Evolutionary conservation across 2,888 invertebrate species (phyloP).

Genomic region (Plutella xylostella): DNA sequence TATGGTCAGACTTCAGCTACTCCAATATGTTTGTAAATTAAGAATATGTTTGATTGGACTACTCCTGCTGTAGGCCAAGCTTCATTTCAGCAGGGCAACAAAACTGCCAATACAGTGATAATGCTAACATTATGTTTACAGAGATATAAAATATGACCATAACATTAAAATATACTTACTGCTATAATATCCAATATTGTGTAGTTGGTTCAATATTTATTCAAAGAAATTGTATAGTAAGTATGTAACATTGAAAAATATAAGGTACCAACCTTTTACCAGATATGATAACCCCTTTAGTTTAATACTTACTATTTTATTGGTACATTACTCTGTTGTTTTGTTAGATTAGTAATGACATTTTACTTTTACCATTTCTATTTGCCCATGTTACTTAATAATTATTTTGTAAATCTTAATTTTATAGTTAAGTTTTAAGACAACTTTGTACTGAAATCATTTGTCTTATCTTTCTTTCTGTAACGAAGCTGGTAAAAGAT

Average conservation of each 20-base stretch:
- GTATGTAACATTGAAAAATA: background rate
- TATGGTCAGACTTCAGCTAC: no score
- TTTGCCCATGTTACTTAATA: constrained; percentile 37
- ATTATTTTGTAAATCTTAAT: background rate
- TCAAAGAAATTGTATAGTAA: constrained; percentile 3
- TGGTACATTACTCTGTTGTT: background rate
- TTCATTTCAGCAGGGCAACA: background rate
- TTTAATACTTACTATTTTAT: background rate
- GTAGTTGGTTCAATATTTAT: constrained; percentile 7
- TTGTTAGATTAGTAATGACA: constrained; percentile 3
- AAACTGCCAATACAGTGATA: constrained; percentile 5
- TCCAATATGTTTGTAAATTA: no score
- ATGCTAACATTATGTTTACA: background rate
- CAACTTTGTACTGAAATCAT: background rate
- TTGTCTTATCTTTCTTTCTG: background rate
- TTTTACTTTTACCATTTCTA: constrained; percentile 23
- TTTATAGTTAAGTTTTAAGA: constrained; percentile 1
- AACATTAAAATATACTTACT: constrained; percentile 2
- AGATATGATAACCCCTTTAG: background rate
- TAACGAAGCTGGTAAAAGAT: constrained; percentile 35
- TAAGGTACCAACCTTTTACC: constrained; percentile 4
- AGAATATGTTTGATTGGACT: no score
- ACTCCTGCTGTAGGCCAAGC: background rate
- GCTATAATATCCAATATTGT: constrained; percentile 1
- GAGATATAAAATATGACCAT: background rate